These are phyloP conservation scores for Meghimatium bilineatum DNA, from an alignment of 2,888 invertebrate species.

Conservation along the genomic window DNA sequence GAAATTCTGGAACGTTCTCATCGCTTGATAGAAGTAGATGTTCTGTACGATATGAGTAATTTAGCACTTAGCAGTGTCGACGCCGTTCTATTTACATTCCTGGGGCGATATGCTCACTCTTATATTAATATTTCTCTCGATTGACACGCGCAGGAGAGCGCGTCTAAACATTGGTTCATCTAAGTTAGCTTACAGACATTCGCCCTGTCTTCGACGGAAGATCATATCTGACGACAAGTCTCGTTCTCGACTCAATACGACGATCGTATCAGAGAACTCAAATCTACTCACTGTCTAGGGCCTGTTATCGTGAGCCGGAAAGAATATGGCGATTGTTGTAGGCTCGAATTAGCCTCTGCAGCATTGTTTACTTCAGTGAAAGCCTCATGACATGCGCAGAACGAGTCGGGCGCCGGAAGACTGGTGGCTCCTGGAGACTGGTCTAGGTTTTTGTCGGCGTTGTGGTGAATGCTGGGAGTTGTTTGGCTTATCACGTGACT, in stretches of 20 bases:
- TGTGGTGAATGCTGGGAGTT: constrained; percentile 39
- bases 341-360: constrained; percentile 38
- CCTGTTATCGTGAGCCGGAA: constrained; percentile 32
- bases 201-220: constrained; percentile 16
- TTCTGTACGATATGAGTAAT: constrained; percentile 36
- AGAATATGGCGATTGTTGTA: constrained; percentile 47
- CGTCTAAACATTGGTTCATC: constrained; percentile 43
- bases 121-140: constrained; percentile 48
- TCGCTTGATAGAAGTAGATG: constrained; percentile 33
- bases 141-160: constrained; percentile 39
- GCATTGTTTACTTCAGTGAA: constrained; percentile 45
- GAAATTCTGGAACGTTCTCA: constrained; percentile 20
- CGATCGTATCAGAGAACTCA: constrained; percentile 28
- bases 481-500: constrained; percentile 44
- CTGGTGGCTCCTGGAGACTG: constrained; percentile 41
- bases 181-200: constrained; percentile 20
- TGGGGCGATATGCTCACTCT: constrained; percentile 34
- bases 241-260: constrained; percentile 43
- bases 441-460: constrained; percentile 40
- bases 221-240: constrained; percentile 37
- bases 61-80: constrained; percentile 48
- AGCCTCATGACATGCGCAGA: constrained; percentile 48
- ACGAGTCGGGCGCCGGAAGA: constrained; percentile 47
- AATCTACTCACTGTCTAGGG: constrained; percentile 33
- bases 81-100: constrained; percentile 45